A percentile compares a stretch with the other conserved stretches of the same genome.
phyloP scores from a whole-genome alignment of 2,113 vertebrate genomes.

The Oplegnathus fasciatus region DNA sequence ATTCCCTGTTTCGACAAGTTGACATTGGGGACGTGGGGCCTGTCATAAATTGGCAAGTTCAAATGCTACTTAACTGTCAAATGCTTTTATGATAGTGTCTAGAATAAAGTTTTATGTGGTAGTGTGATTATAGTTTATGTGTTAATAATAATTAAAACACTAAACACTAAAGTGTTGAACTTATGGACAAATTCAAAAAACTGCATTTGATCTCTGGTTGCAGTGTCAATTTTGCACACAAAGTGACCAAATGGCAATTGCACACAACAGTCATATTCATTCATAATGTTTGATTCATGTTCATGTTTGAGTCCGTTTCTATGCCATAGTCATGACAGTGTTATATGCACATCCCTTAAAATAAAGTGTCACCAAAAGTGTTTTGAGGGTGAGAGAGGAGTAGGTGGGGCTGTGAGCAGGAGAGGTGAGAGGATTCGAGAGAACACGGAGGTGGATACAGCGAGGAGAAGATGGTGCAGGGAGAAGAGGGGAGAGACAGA shows the following conservation, averaged over 20 bases:
- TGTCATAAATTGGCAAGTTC: slow-evolving; percentile 1
- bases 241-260: background rate
- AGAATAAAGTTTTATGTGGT: no score
- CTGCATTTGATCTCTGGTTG: background rate
- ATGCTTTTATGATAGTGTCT: background rate
- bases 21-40: background rate
- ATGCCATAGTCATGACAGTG: background rate
- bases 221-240: background rate
- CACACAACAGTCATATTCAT: background rate
- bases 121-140: no score
- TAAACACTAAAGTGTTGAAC: no score
- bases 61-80: background rate
- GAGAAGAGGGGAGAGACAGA: slow-evolving; percentile 30
- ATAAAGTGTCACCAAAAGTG: slow-evolving; percentile 35
- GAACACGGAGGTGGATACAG: slow-evolving; percentile 30
- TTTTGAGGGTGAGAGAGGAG: slow-evolving; percentile 17
- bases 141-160: no score
- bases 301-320: background rate
- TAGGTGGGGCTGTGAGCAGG: background rate
- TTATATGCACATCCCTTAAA: slow-evolving; percentile 10
- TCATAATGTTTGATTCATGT: slow-evolving; percentile 1
- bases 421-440: slow-evolving; percentile 28
- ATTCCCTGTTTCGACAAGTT: background rate
- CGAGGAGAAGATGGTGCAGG: background rate
- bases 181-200: no score